A percentile compares a stretch with the other conserved stretches of the same genome.
phyloP scores from a whole-genome alignment of 2,113 vertebrate genomes.

The Eulemur macaco region DNA sequence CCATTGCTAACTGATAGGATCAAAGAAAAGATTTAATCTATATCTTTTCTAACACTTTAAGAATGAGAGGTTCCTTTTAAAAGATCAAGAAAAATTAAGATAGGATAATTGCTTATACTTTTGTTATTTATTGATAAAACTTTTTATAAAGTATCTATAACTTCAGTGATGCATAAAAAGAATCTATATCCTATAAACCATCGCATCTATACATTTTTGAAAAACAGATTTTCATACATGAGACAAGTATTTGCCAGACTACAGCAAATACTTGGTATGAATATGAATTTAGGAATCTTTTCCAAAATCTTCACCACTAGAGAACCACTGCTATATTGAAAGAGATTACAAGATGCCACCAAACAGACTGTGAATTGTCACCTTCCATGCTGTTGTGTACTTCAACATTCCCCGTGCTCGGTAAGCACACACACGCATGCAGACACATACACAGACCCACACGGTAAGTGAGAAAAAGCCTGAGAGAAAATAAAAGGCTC shows the following conservation, averaged over 20 bases:
- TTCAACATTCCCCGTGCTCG: not conserved
- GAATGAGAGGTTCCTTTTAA: not conserved
- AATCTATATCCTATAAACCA: not conserved
- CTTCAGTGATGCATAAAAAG: not conserved
- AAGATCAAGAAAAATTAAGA: slow-evolving; percentile 2
- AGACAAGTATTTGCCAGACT: not conserved
- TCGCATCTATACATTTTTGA: not conserved
- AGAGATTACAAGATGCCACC: not conserved
- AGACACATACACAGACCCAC: not conserved
- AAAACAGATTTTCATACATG: not conserved
- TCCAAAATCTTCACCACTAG: not conserved
- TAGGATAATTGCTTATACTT: not conserved
- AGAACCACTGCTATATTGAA: not conserved
- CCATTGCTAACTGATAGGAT: not conserved
- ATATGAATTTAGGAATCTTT: not conserved
- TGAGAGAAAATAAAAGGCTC: not conserved
- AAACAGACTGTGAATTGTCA: not conserved
- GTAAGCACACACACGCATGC: not conserved
- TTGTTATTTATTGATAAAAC: not conserved
- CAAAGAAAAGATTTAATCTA: not conserved
- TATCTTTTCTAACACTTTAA: not conserved
- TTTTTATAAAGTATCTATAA: not conserved
- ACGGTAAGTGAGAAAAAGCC: not conserved
- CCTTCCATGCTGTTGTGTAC: not conserved
- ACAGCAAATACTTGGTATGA: not conserved